Base-by-base conservation (phyloP, 2,797 vertebrate species). In the Rallus crepitans region DNA sequence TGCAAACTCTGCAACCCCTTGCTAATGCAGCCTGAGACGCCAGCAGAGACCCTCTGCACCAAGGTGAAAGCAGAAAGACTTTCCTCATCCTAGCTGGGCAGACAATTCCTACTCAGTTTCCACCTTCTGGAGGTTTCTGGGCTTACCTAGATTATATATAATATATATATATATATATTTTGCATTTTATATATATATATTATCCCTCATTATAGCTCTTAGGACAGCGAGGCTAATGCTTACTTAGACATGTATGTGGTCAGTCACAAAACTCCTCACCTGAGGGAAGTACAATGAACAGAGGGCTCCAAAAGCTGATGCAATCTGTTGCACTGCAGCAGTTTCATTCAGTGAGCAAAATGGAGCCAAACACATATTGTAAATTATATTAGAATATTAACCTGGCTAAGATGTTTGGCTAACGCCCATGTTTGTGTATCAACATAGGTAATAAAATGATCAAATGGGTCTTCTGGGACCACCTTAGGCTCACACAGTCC, bases 391-490 rank as follows among this genome's bases (percentile, higher is more conserved):
- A 70, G 93, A 96, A 91, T 96, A 97, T 84, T 92, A 96, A 85
- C 83, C 93, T 93, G 86, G 87, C 95, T 94, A 96, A 89, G 96
- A 87, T 76, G 82, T 94, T 94, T 96, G 97, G 91, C 90, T 93
- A 93, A 84, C 87, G 89, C 94, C 96, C 93, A 93, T 93, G 96
- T 97, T 95, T 98, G 93, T 97, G 92, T 97, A 96, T 97, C 92
- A 83, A 82, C 91, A 92, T 35, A 95, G 82, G 93, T 95, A 96
- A 97, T 96, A 97, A 97, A 97, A 96, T 39, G 94, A 97, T 96
- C 94, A 90, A 97, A 96, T 84, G 65, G 28, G 89, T 93, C 97
- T 97, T 97, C 42, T 73, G 96, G 97, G 97, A 97, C 87, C 90
- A 82, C 79, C 84, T 94, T 87, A 66, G 73, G 79, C 90, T 91